These are phyloP conservation scores for Ceraclea dissimilis DNA, from an alignment of 2,888 invertebrate species.

Conservation along the genomic window DNA sequence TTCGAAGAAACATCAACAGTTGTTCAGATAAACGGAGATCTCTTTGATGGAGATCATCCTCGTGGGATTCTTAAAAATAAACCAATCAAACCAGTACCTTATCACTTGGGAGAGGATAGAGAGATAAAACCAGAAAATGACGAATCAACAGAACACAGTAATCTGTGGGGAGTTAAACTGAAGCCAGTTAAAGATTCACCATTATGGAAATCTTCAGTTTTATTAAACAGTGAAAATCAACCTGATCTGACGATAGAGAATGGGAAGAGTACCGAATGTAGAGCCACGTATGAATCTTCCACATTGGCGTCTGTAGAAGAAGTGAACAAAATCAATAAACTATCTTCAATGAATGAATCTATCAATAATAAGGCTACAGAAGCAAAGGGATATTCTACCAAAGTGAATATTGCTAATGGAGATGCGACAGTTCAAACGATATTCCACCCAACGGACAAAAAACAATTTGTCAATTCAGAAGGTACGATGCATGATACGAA, in stretches of 20 bases:
- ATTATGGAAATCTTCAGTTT: slow-evolving; percentile 41
- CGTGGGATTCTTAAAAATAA: slow-evolving; percentile 69
- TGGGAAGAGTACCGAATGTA: neutral
- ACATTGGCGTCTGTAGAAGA: slow-evolving; percentile 5
- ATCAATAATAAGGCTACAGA: slow-evolving; percentile 8
- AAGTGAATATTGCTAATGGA: slow-evolving; percentile 43
- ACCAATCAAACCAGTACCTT: slow-evolving; percentile 65
- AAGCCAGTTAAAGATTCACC: slow-evolving; percentile 35
- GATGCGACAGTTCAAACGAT: slow-evolving; percentile 36
- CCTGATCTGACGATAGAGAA: neutral
- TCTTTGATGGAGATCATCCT: slow-evolving; percentile 43
- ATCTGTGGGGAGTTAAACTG: slow-evolving; percentile 46
- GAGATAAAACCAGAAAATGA: slow-evolving; percentile 33
- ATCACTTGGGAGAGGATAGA: slow-evolving; percentile 63
- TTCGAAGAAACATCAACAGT: slow-evolving; percentile 14
- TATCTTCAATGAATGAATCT: neutral
- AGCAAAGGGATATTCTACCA: slow-evolving; percentile 47
- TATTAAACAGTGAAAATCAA: slow-evolving; percentile 31
- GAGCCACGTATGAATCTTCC: slow-evolving; percentile 27
- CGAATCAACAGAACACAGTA: slow-evolving; percentile 12
- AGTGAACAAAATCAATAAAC: slow-evolving; percentile 9
- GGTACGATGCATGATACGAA: slow-evolving; percentile 8
- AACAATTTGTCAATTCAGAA: slow-evolving; percentile 8
- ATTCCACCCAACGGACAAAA: slow-evolving; percentile 27
- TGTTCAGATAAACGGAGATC: slow-evolving; percentile 27